phyloP scores from a whole-genome alignment of 2,113 vertebrate species.

The Clarias batrachus region DNA sequence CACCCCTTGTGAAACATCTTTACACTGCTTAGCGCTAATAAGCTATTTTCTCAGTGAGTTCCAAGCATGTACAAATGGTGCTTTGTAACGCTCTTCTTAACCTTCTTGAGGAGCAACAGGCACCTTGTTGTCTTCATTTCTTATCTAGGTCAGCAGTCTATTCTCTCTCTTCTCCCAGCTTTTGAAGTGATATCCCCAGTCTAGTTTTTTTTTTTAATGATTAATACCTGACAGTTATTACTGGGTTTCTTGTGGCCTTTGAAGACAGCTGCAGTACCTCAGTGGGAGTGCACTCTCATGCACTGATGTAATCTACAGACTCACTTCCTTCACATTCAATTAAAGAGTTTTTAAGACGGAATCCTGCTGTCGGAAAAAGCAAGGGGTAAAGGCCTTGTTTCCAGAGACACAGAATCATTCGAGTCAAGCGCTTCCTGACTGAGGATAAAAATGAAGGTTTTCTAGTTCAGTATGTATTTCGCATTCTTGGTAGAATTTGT shows the following conservation, averaged over 20 bases:
- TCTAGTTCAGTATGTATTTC: slow-evolving; percentile 20
- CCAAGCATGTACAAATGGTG: background rate
- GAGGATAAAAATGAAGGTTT: background rate
- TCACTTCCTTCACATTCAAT: slow-evolving; percentile 53
- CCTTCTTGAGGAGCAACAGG: slow-evolving; percentile 1
- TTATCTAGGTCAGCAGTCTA: slow-evolving; percentile 27
- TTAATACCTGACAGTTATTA: slow-evolving; percentile 33
- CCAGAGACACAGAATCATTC: background rate
- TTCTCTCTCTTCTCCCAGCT: slow-evolving; percentile 1
- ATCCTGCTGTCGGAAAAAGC: slow-evolving; percentile 15
- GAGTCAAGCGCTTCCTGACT: background rate
- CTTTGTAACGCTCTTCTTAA: background rate
- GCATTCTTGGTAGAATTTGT: background rate
- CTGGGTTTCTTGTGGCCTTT: slow-evolving; percentile 44
- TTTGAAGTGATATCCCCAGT: slow-evolving; percentile 32
- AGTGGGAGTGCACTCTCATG: slow-evolving; percentile 29
- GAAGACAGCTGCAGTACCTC: slow-evolving; percentile 34
- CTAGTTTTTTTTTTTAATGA: slow-evolving; percentile 18
- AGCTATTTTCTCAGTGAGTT: background rate
- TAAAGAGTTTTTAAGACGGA: slow-evolving; percentile 52
- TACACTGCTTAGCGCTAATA: background rate
- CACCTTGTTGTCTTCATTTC: slow-evolving; percentile 21
- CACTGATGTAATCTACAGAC: slow-evolving; percentile 53
- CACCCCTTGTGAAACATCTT: background rate
- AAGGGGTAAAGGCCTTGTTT: background rate